These are phyloP conservation scores for Clavelina lepadiformis DNA, from an alignment of 23 tunicate genomes.

Conservation along the genomic window DNA sequence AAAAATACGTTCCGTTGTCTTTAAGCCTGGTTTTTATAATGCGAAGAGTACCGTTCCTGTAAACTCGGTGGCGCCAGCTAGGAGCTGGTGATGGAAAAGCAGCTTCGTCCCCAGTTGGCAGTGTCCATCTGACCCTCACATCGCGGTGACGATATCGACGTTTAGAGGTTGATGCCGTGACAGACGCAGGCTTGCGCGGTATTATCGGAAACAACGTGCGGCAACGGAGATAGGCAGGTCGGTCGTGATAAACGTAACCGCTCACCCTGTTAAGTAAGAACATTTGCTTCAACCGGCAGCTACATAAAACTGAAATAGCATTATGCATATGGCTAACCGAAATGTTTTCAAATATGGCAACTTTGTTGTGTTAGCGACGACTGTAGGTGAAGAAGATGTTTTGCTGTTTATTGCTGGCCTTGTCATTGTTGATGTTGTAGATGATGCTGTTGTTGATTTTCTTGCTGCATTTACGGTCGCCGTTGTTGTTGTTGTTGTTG, in stretches of 20 bases:
- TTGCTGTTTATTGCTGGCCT: background rate
- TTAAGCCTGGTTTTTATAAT: background rate
- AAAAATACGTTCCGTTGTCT: constrained; percentile 28
- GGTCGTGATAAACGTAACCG: background rate
- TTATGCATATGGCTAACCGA: too few species aligned
- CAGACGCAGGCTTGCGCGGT: too few species aligned
- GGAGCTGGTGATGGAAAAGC: constrained; percentile 38
- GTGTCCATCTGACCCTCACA: constrained; percentile 9
- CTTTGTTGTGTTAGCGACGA: background rate
- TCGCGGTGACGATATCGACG: background rate
- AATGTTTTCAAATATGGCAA: too few species aligned
- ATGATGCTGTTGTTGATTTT: background rate
- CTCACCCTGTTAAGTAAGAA: background rate
- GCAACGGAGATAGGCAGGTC: constrained; percentile 5
- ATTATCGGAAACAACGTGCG: constrained; percentile 1
- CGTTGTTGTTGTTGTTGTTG: background rate
- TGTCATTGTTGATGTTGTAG: too few species aligned
- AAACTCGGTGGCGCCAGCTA: constrained; percentile 41
- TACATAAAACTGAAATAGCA: background rate
- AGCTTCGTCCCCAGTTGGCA: constrained; percentile 34
- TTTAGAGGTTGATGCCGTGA: background rate
- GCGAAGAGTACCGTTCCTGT: constrained; percentile 28
- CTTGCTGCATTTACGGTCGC: background rate
- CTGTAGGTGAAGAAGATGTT: background rate
- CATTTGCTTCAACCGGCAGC: background rate